Base-by-base conservation (phyloP, 2,888 invertebrate species). In the Syrphus vitripennis region DNA sequence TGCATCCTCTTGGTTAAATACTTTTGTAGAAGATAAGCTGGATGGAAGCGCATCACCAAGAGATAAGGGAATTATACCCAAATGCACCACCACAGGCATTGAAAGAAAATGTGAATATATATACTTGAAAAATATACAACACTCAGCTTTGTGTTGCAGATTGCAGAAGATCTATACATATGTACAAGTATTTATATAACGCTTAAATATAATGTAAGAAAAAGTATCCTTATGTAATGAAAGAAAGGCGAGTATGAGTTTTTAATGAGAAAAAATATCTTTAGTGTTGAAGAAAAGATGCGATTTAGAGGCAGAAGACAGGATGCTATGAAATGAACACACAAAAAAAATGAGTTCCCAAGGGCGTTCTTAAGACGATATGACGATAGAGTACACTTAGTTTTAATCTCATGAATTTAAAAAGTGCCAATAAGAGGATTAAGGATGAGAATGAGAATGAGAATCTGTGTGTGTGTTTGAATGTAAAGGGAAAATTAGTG, bases 351-450 rank as follows among this genome's bases (percentile, higher is more conserved):
- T 3, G 26, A 61, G 71, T 34, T 57, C 31, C 10, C 71, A 57
- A 77, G 69, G 72, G 74, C 71, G 69, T 81, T 63, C 77, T 78
- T 37, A 70, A 77, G 72, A 77, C 59, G 50, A 67, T 50, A 78
- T 74, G 77, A 70, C 63, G 72, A 72, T 69, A 74, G 76, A 40
- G 82, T 77, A 70, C 82, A 86, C 86, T 86, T 74, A 59, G 53
- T 77, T 84, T 86, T 78, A 86, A 86, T 86, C 86, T 74, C 63
- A 63, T 82, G 70, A 74, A 78, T 65, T 57, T 42, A 48, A 77
- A 86, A 86, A 86, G 81, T 82, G 70, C 86, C 86, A 86, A 86
- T 86, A 82, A 82, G 81, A 69, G 45, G 81, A 77, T 81, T 81
- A 81, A 61, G 63, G 24, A 19, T 19, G 61, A 16, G 42, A 50